A percentile compares a stretch with the other conserved stretches of the same genome.
Evolutionary conservation across 2,888 invertebrate genomes (phyloP).

Genomic region (Lingula anatina): DNA sequence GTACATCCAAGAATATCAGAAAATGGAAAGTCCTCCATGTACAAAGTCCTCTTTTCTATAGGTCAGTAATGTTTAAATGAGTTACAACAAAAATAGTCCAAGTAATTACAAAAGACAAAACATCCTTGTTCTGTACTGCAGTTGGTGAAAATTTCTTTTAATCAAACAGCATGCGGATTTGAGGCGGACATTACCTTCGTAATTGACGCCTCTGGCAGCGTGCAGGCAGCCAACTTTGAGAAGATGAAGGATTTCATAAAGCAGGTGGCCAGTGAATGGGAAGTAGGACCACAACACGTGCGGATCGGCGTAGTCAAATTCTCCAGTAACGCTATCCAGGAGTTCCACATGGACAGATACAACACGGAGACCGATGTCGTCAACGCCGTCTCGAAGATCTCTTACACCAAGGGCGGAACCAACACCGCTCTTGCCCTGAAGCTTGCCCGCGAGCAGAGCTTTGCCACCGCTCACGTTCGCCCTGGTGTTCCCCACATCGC

Average conservation of each 20-base stretch:
- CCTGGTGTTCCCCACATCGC: constrained; percentile 29
- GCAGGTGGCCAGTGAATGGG: constrained; percentile 22
- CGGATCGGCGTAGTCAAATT: constrained; percentile 33
- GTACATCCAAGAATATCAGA: too few species aligned
- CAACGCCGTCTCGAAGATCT: constrained; percentile 17
- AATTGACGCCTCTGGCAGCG: constrained; percentile 32
- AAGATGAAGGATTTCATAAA: constrained; percentile 27
- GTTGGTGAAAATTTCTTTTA: too few species aligned
- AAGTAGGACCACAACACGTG: constrained; percentile 22
- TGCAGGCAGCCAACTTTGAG: constrained; percentile 25
- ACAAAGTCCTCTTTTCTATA: too few species aligned
- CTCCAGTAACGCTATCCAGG: constrained; percentile 16
- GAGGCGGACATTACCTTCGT: constrained; percentile 38
- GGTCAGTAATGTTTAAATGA: too few species aligned
- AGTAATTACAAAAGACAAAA: too few species aligned
- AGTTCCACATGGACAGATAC: constrained; percentile 26
- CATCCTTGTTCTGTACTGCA: too few species aligned
- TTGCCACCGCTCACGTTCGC: constrained; percentile 22
- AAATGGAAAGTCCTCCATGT: too few species aligned
- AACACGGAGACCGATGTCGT: constrained; percentile 14
- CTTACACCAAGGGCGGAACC: constrained; percentile 20
- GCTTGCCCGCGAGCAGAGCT: constrained; percentile 19
- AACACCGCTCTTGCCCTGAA: constrained; percentile 27
- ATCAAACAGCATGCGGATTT: too few species aligned
- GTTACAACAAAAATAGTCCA: too few species aligned